Evolutionary conservation across 2,113 vertebrate genomes (phyloP), one percentile per base, ranked within the genome.

Genomic region (Nansenia antarctica): DNA sequence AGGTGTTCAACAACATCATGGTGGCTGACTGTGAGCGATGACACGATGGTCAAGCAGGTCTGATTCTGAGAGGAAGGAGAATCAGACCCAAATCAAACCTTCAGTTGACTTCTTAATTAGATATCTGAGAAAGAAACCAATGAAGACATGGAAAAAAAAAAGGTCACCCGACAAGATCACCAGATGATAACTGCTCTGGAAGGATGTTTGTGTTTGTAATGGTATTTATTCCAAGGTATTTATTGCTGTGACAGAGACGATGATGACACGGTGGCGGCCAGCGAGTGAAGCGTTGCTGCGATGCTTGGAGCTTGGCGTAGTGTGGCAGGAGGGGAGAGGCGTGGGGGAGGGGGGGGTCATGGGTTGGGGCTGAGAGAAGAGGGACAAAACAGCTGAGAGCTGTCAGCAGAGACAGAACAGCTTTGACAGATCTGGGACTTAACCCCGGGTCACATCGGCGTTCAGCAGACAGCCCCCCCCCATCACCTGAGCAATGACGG

Each of bases 151-250:
- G 66, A 73, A 73, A 63, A 64, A 76, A 37, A 59, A 47, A 1
- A 4, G 20, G 45, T 68, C n/a, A n/a, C n/a, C n/a, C n/a, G n/a
- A n/a, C n/a, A n/a, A n/a, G n/a, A n/a, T n/a, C n/a, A n/a, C n/a
- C n/a, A n/a, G n/a, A n/a, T n/a, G n/a, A n/a, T n/a, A 1, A 74
- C 67, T 69, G 72, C 62, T 78, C 69, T 53, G 22, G 39, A 75
- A 29, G 9, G n/a, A 20, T 35, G 42, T 34, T 63, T 42, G 58
- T 73, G 64, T 73, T 64, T 74, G 79, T 69, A 72, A 65, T 76
- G 76, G 62, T 89, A 89, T 90, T 90, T 90, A 85, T 90, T 89
- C 79, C 59, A 64, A 80, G 82, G 63, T 89, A 89, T 88, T 88
- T 91, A 87, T 87, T 86, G 78, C 75, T 45, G 45, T 73, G 74